A percentile compares a stretch with the other conserved stretches of the same genome.
These are phyloP conservation scores for Lepas anatifera DNA, from an alignment of 2,888 invertebrate species.

Conservation along the genomic window DNA sequence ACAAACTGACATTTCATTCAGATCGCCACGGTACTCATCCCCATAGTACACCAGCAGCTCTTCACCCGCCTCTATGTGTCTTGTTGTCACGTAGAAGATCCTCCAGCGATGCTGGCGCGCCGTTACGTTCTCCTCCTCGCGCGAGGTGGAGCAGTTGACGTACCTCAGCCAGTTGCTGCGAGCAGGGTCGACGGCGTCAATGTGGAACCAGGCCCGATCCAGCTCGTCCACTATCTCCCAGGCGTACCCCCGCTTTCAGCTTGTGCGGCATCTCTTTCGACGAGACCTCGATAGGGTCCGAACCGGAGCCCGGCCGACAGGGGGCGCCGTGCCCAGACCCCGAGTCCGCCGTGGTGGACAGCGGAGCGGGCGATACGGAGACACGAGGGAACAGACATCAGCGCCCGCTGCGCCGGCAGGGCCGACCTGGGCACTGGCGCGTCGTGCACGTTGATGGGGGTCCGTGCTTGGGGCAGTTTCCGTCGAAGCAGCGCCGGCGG, in stretches of 20 bases:
- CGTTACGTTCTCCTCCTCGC: slow-evolving; percentile 41
- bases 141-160: slow-evolving; percentile 25
- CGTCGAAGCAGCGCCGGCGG: background rate
- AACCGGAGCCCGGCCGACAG: slow-evolving; percentile 29
- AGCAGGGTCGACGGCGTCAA: slow-evolving; percentile 30
- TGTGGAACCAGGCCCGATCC: slow-evolving; percentile 28
- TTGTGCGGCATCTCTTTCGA: slow-evolving; percentile 19
- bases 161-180: slow-evolving; percentile 27
- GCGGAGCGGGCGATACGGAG: slow-evolving; percentile 27
- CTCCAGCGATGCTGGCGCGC: slow-evolving; percentile 43
- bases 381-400: slow-evolving; percentile 28
- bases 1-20: too few species aligned
- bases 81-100: slow-evolving; percentile 40
- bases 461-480: slow-evolving; percentile 13
- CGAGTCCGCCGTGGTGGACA: slow-evolving; percentile 27
- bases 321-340: slow-evolving; percentile 28
- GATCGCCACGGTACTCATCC: slow-evolving; percentile 31
- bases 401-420: slow-evolving; percentile 26
- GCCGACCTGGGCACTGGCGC: slow-evolving; percentile 27
- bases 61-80: slow-evolving; percentile 30
- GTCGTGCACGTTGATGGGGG: slow-evolving; percentile 28
- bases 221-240: slow-evolving; percentile 27
- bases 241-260: slow-evolving; percentile 27
- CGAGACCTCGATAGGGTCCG: slow-evolving; percentile 28
- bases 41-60: slow-evolving; percentile 39